A percentile compares a stretch with the other conserved stretches of the same genome.
phyloP scores from a whole-genome alignment of 2,797 vertebrate species.

The Leptoclinus maculatus region DNA sequence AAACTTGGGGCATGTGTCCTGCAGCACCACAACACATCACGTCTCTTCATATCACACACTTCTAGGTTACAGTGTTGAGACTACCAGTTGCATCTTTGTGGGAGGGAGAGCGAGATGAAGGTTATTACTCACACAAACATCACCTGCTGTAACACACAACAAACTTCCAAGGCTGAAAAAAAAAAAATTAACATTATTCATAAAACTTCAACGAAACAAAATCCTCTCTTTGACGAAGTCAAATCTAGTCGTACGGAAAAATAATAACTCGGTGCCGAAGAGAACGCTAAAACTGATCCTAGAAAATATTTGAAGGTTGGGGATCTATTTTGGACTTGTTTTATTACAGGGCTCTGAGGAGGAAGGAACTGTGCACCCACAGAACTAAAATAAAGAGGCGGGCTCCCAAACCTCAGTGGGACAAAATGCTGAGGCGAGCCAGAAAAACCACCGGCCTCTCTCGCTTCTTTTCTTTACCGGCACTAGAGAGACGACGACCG shows the following conservation, averaged over 20 bases:
- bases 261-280: constrained; percentile 46
- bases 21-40: constrained; percentile 24
- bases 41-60: constrained; percentile 13
- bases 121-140: constrained; percentile 30
- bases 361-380: constrained; percentile 72
- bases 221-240: constrained; percentile 32
- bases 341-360: constrained; percentile 79
- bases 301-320: constrained; percentile 69
- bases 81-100: constrained; percentile 32
- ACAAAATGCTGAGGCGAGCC: constrained; percentile 60
- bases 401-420: constrained; percentile 72
- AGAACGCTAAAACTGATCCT: constrained; percentile 65
- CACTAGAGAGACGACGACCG: constrained; percentile 29
- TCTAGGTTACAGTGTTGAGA: constrained; percentile 64
- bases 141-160: constrained; percentile 43
- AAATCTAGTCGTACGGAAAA: constrained; percentile 12
- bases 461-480: constrained; percentile 44
- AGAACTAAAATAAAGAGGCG: constrained; percentile 72
- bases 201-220: constrained; percentile 44
- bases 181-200: constrained; percentile 38
- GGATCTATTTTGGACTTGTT: constrained; percentile 73
- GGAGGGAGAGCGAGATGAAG: constrained; percentile 1
- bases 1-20: constrained; percentile 22
- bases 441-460: constrained; percentile 47
- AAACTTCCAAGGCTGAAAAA: constrained; percentile 34